Conservation (phyloP, 2,888 invertebrate genomes). For the Horisme vitalbata region DNA sequence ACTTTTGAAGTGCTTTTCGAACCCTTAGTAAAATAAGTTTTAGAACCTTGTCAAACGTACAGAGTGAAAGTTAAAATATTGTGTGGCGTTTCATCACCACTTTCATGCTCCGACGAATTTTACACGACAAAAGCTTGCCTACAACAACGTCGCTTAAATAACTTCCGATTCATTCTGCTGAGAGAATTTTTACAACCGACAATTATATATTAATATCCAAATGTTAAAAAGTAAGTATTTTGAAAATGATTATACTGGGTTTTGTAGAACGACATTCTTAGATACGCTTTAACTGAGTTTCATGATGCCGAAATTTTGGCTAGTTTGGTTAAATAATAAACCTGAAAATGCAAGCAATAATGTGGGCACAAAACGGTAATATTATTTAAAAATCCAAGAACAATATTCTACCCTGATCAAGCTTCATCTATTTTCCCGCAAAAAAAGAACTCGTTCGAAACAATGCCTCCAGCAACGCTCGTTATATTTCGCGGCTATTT, state of each 20-base stretch:
- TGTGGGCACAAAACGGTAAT: no score
- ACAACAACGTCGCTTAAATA: slow-evolving; percentile 10
- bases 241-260: no score
- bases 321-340: background rate
- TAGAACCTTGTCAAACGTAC: slow-evolving; percentile 27
- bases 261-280: no score
- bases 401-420: background rate
- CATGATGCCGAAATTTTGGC: background rate
- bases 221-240: no score
- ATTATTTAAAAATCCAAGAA: background rate
- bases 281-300: background rate
- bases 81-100: slow-evolving; percentile 28
- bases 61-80: slow-evolving; percentile 32
- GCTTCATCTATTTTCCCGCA: background rate
- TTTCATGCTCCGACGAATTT: slow-evolving; percentile 25
- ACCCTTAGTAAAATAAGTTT: slow-evolving; percentile 30
- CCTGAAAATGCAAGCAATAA: background rate
- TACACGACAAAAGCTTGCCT: slow-evolving; percentile 27
- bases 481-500: slow-evolving; percentile 17
- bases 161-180: slow-evolving; percentile 4
- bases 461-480: slow-evolving; percentile 5
- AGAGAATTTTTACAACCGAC: background rate
- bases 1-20: slow-evolving; percentile 25
- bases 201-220: background rate
- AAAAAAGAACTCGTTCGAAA: slow-evolving; percentile 1